phyloP scores from a whole-genome alignment of 2,113 vertebrate genomes.

The Gnathonemus echidnorhynchus region DNA sequence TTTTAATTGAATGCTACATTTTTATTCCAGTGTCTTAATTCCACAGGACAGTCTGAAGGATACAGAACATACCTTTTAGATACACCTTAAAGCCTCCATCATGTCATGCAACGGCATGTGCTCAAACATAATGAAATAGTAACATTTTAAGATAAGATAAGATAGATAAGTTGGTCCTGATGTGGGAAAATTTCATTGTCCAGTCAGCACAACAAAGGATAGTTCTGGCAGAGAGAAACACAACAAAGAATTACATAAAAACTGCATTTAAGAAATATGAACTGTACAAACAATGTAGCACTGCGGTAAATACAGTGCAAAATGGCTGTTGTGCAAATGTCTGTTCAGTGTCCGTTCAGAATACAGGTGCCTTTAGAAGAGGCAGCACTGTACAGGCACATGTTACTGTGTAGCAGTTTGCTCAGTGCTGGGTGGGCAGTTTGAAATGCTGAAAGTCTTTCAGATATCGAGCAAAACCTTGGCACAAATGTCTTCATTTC shows the following conservation, averaged over 20 bases:
- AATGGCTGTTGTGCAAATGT: background rate
- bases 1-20: background rate
- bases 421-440: background rate
- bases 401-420: background rate
- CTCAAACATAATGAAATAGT: background rate
- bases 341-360: background rate
- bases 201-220: background rate
- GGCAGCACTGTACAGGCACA: background rate
- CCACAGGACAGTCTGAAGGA: background rate
- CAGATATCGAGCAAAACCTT: background rate
- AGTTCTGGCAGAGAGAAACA: background rate
- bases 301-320: background rate
- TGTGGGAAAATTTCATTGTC: background rate
- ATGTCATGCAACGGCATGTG: background rate
- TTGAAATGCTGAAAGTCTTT: background rate
- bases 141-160: background rate
- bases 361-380: background rate
- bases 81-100: background rate
- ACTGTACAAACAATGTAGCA: background rate
- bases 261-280: background rate
- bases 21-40: background rate
- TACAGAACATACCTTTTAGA: background rate
- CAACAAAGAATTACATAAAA: background rate
- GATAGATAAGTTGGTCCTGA: background rate
- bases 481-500: background rate